A percentile compares a stretch with the other conserved stretches of the same genome.
Conservation (phyloP, 2,797 vertebrate species). For the Hozukius guyotensis region DNA sequence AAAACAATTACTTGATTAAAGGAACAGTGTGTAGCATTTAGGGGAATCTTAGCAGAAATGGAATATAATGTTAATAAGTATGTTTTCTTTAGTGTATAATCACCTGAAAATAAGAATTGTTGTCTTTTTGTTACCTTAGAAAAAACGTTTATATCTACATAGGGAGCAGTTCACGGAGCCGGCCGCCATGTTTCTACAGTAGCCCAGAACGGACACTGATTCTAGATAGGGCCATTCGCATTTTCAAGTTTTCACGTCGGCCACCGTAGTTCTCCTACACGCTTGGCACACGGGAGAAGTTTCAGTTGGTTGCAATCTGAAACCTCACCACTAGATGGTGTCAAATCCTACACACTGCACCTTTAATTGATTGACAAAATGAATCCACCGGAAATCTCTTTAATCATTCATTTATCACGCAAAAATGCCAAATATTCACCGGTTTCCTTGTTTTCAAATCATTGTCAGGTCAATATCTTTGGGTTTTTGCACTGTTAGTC, state of each 20-base stretch:
- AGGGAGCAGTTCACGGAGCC: background rate
- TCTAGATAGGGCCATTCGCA: too few relatives aligned
- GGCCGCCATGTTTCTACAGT: background rate
- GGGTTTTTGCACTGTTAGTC: background rate
- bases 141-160: background rate
- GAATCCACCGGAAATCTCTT: background rate
- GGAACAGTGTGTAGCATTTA: too few relatives aligned
- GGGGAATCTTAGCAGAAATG: background rate
- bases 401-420: background rate
- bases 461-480: background rate
- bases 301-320: too few relatives aligned
- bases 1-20: background rate
- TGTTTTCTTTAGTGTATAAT: too few relatives aligned
- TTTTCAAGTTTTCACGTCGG: too few relatives aligned
- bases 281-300: too few relatives aligned
- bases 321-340: too few relatives aligned
- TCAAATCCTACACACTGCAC: too few relatives aligned
- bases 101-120: background rate
- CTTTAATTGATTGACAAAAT: background rate
- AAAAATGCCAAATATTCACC: background rate
- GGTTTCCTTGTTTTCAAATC: background rate
- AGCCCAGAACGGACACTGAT: background rate
- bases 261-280: too few relatives aligned
- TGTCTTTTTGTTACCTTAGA: rapidly evolving
- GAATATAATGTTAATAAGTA: background rate